Evolutionary conservation across 2,113 vertebrate species (phyloP), one percentile per base, ranked within the genome.

Genomic region (Okapia johnstoni): DNA sequence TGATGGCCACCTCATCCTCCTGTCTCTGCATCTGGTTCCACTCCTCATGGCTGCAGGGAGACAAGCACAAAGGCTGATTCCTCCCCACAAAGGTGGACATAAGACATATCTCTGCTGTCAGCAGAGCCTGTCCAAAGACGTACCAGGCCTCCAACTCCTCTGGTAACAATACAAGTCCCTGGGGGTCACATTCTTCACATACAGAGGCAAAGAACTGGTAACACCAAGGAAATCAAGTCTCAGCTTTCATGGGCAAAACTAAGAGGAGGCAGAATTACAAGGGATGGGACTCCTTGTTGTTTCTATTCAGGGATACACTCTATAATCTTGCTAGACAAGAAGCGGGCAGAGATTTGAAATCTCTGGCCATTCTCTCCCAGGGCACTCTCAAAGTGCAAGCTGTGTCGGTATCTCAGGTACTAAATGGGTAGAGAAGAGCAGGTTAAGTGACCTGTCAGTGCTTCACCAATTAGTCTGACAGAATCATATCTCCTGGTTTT

Each of bases 11-110:
- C 33, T 99, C 99, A 52, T 99, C 99, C 43, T 99, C 98, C 97
- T 99, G 99, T 92, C 99, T 98, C 93, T 99, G 99, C 98, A 99
- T 99, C 98, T 99, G 99, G 98, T 99, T 99, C 99, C 99, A 99
- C 3, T 99, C 99, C 95, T 99, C 99, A 98, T 99, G 99, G 98
- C 99, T 99, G 97, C 11, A 98, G 96, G 96, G 83, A 98, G 26
- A 98, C 48, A 98, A 91, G 90, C 15, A 97, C 85, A 92, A 5
- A 52, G 88, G 28, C 7, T 97, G 5, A 95, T 11, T 79, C 40
- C 26, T 10, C 52, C 88, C 83, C 83, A 89, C 87, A 54, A 0
- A 96, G 73, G 46, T 10, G n/a, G 8, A 60, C 33, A 57, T 14
- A n/a, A 92, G 61, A 30, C n/a, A 55, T 13, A 46, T 15, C 43